Percentiles rank a stretch among this genome's conserved stretches.
phyloP scores from a whole-genome alignment of 2,888 invertebrate species.

The Dasysyrphus tricinctus region DNA sequence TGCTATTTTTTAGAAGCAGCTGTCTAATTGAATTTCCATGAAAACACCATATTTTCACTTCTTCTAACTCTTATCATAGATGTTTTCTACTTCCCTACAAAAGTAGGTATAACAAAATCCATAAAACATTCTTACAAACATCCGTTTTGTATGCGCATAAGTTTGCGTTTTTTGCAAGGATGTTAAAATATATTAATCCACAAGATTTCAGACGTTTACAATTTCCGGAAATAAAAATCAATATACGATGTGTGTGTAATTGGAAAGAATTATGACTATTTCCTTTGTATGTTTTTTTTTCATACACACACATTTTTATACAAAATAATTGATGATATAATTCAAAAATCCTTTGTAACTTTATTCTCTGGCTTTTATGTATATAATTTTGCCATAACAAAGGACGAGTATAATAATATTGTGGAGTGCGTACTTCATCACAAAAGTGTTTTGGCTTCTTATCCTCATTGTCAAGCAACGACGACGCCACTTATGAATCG shows the following conservation, averaged over 20 bases:
- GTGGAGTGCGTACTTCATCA: conserved; percentile 14
- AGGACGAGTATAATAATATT: conserved; percentile 1
- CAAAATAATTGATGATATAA: conserved; percentile 7
- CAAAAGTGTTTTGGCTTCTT: conserved; percentile 22
- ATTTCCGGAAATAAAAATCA: conserved; percentile 13
- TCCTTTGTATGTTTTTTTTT: not conserved
- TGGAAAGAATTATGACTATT: not conserved
- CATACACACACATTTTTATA: not conserved
- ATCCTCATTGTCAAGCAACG: not conserved
- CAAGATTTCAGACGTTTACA: not conserved
- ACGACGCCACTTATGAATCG: conserved; percentile 37
- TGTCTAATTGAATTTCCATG: conserved; percentile 22
- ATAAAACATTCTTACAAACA: not conserved
- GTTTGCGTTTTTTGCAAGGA: not conserved
- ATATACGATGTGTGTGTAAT: conserved; percentile 5
- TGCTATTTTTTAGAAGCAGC: not conserved
- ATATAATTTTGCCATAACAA: conserved; percentile 24
- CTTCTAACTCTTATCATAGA: not conserved
- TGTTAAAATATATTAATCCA: not conserved
- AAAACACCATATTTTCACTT: conserved; percentile 13
- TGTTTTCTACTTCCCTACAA: not conserved
- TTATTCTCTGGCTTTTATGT: not conserved
- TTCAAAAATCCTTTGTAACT: conserved; percentile 43
- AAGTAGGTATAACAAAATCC: not conserved
- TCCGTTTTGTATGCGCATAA: not conserved